These are phyloP conservation scores for Zapornia atra DNA, from an alignment of 2,113 vertebrate species.

Conservation along the genomic window DNA sequence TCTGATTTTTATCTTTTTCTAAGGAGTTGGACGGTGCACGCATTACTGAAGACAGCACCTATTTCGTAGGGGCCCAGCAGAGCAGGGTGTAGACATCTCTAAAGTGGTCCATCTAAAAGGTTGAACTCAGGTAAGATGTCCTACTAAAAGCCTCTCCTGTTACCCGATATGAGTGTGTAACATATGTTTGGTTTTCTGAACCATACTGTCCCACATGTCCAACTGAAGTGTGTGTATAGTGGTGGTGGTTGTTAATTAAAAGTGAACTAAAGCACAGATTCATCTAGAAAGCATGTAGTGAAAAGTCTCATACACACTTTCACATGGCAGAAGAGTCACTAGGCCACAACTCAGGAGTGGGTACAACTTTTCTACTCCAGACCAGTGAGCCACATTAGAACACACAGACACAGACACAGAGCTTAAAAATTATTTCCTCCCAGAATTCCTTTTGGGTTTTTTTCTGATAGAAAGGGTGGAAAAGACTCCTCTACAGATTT, in stretches of 20 bases:
- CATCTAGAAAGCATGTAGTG: background rate
- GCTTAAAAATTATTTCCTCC: background rate
- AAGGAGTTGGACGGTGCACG: background rate
- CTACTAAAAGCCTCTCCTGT: background rate
- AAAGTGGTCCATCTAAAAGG: background rate
- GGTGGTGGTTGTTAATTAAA: background rate
- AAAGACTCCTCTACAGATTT: background rate
- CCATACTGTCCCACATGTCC: background rate
- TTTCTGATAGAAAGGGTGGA: background rate
- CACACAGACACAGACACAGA: background rate
- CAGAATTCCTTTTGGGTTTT: background rate
- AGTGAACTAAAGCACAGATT: background rate
- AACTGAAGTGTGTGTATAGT: background rate
- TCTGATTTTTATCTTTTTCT: background rate
- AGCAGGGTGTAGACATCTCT: background rate
- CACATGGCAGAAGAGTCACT: background rate
- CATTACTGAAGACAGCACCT: background rate
- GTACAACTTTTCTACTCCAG: background rate
- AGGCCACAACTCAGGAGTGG: background rate
- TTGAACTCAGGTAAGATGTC: background rate
- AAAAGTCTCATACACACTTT: background rate
- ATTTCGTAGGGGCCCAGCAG: background rate
- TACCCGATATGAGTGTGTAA: background rate
- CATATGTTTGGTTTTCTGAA: background rate
- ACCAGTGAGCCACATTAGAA: background rate